A percentile compares a stretch with the other conserved stretches of the same genome.
Evolutionary conservation across 2,113 vertebrate genomes (phyloP).

Genomic region (Cephalopterus ornatus): DNA sequence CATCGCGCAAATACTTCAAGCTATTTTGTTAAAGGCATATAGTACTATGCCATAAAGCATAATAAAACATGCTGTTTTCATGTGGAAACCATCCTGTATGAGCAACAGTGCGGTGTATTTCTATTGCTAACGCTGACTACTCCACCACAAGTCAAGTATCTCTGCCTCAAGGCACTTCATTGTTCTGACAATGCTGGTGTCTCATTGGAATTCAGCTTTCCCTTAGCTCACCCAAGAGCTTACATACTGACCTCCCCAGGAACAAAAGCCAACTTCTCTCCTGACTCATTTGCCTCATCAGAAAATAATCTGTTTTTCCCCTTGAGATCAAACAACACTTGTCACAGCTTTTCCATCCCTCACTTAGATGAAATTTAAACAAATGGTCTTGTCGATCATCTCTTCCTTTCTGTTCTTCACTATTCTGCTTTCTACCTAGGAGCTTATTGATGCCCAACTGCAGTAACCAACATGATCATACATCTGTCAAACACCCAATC

Average conservation of each 20-base stretch:
- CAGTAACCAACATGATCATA: not conserved
- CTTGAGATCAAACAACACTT: constrained; percentile 3
- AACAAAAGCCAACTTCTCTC: not conserved
- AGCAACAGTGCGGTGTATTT: not conserved
- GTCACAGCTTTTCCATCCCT: not conserved
- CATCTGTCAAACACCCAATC: not conserved
- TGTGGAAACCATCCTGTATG: not conserved
- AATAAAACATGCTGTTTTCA: constrained; percentile 33
- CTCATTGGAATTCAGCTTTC: not conserved
- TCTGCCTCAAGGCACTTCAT: not conserved
- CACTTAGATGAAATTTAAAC: not conserved
- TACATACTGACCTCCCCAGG: not conserved
- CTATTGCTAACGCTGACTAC: not conserved
- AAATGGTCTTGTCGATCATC: not conserved
- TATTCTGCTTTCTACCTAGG: not conserved
- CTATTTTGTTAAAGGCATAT: constrained; percentile 45
- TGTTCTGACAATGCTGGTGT: not conserved
- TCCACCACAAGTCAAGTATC: not conserved
- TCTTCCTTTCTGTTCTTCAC: not conserved
- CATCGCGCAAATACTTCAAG: constrained; percentile 46
- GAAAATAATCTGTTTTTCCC: not conserved
- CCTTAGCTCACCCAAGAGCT: not conserved
- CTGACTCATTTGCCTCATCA: not conserved
- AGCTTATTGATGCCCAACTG: not conserved
- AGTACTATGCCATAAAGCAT: not conserved